A percentile compares a stretch with the other conserved stretches of the same genome.
Evolutionary conservation across 2,797 vertebrate genomes (phyloP).

Genomic region (Adelosebastes latens): DNA sequence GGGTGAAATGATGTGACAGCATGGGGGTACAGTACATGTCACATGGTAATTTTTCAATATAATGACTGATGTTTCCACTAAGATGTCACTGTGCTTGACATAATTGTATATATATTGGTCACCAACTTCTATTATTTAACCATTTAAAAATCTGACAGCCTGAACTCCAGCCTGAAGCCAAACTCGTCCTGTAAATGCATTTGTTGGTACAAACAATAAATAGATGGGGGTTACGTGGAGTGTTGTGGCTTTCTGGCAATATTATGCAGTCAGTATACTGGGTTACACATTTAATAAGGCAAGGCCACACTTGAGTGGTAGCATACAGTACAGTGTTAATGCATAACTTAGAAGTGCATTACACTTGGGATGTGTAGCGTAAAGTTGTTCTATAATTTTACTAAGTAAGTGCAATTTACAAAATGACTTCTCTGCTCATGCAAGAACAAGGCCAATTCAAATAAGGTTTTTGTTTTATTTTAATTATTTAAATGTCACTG

Average conservation of each 20-base stretch:
- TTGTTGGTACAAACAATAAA: not conserved
- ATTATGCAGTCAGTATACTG: slow-evolving; percentile 7
- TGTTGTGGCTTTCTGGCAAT: not conserved
- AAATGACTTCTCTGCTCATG: slow-evolving; percentile 39
- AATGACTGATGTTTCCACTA: slow-evolving; percentile 28
- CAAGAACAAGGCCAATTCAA: slow-evolving; percentile 22
- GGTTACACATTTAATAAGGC: not conserved
- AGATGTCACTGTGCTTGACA: slow-evolving; percentile 7
- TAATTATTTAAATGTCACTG: slow-evolving; percentile 44
- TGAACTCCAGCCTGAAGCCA: too few species aligned
- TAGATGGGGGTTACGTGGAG: not conserved
- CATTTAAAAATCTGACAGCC: not conserved
- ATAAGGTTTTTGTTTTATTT: not conserved
- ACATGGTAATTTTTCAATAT: slow-evolving; percentile 29
- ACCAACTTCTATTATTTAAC: not conserved
- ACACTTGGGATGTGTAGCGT: slow-evolving; percentile 13
- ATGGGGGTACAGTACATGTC: not conserved
- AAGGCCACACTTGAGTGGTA: not conserved
- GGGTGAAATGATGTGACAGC: slow-evolving; percentile 26
- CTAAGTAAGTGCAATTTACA: slow-evolving; percentile 34
- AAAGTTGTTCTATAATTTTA: slow-evolving; percentile 35
- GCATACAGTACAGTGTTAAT: slow-evolving; percentile 1
- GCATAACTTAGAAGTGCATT: slow-evolving; percentile 35
- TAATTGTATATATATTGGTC: not conserved
- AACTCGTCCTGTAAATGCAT: not conserved